Base-by-base conservation (phyloP, 64 coral and sea anemone species). In the Exaiptasia diaphana region DNA sequence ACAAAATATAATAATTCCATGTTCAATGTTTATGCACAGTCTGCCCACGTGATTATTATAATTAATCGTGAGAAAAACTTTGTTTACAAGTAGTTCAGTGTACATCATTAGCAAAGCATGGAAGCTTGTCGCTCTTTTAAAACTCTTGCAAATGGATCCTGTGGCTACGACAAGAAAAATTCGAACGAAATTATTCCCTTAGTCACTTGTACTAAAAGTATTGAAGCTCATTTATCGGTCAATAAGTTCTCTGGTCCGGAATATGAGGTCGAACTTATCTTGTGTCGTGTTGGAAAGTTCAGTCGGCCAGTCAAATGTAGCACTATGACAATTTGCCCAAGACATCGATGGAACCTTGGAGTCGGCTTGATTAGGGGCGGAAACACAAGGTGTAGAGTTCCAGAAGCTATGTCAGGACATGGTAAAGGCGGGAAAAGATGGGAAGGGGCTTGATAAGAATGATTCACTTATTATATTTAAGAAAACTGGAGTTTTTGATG, bases 401-500 rank as follows among this genome's bases (percentile, higher is more conserved):
- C 61, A 23, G 61, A 82, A 70, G 79, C 27, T 50, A 82, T 82
- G 28, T 82, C 79, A 68, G 41, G 62, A 68, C 79, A 82, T 67
- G 79, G 79, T 38, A 82, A 69, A 50, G 29, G 79, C 41, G 79
- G 61, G 27, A 68, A 67, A 68, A 67, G 59, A 82, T 76, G 73
- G 73, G 44, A 83, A 72, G 65, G 80, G 50, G 32, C 64, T 83
- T 71, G 64, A 69, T 72, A 83, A 72, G 45, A 65, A 72, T 48
- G 67, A 72, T 72, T 83, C 80, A 56, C 56, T 71, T 37, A 38
- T 13, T 48, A 83, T 83, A 56, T 72, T 83, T 56, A 83, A 83
- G 80, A 83, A 42, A 69, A 72, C 80, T 71, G 80, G 65, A 56
- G 64, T 72, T 56, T 82, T 83, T 72, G 45, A 58, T 82, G 79